Percentiles rank a stretch among this genome's conserved stretches.
These are phyloP conservation scores for Stichopus horrens DNA, from an alignment of 53 echinoderm and acorn worm genomes.

Conservation along the genomic window DNA sequence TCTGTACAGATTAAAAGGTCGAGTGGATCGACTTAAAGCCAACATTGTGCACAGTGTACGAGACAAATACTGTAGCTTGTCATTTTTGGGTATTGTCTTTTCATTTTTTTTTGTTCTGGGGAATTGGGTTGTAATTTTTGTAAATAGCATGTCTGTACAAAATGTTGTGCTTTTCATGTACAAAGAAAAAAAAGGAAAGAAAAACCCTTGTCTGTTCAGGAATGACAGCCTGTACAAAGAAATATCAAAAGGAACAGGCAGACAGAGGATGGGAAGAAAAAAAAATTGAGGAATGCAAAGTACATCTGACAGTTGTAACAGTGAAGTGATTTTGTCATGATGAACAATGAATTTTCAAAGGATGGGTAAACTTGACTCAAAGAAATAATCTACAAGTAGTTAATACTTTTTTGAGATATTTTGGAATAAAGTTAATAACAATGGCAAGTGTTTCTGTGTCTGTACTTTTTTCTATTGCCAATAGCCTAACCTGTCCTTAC, in stretches of 20 bases:
- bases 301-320: not conserved
- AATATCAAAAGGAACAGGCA: not conserved
- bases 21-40: too few species aligned
- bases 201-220: not conserved
- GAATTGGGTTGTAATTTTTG: not conserved
- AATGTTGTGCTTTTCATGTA: not conserved
- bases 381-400: slow-evolving; percentile 45
- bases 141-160: not conserved
- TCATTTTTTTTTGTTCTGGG: not conserved
- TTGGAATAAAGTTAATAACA: slow-evolving; percentile 49
- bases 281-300: not conserved
- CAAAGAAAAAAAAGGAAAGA: not conserved
- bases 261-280: not conserved
- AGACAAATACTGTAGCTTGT: too few species aligned
- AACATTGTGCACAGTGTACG: too few species aligned
- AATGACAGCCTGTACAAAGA: not conserved
- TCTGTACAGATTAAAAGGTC: too few species aligned
- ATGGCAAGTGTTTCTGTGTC: too few species aligned
- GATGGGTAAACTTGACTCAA: not conserved
- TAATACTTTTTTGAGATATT: slow-evolving; percentile 40
- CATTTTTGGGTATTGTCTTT: too few species aligned
- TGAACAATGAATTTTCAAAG: not conserved
- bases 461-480: too few species aligned
- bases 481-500: too few species aligned
- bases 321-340: not conserved